Percentiles rank a stretch among this genome's conserved stretches.
Evolutionary conservation across 2,888 invertebrate genomes (phyloP).

Genomic region (Alcis repandata): DNA sequence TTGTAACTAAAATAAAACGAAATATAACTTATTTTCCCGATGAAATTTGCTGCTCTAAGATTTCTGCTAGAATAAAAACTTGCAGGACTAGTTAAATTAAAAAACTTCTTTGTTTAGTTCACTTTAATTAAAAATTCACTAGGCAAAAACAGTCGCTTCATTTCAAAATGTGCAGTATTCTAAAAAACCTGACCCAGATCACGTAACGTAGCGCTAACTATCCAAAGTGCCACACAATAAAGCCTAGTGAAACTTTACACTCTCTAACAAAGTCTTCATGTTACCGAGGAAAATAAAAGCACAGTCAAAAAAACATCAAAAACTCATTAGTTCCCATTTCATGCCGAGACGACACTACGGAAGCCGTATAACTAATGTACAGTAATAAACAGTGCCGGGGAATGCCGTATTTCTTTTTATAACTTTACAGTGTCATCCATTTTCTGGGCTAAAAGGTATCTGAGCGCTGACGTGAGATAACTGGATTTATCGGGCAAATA

Average conservation of each 20-base stretch:
- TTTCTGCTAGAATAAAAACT: too few relatives aligned
- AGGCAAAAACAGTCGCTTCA: neutral
- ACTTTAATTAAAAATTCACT: too few relatives aligned
- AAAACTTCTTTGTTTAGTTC: too few relatives aligned
- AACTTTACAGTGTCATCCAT: constrained; percentile 80
- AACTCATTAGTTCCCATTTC: constrained; percentile 87
- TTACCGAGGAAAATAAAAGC: constrained; percentile 81
- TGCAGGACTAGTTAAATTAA: too few relatives aligned
- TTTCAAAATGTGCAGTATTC: neutral
- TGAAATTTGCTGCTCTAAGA: too few relatives aligned
- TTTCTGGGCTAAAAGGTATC: constrained; percentile 82
- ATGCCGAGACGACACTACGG: constrained; percentile 85
- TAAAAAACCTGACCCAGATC: constrained; percentile 33
- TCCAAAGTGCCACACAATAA: constrained; percentile 41
- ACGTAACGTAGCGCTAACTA: constrained; percentile 25
- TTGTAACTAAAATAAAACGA: too few relatives aligned
- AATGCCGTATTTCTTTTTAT: constrained; percentile 86
- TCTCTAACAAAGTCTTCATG: constrained; percentile 69
- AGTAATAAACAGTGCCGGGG: constrained; percentile 80
- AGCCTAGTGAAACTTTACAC: constrained; percentile 59
- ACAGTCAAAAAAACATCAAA: constrained; percentile 87
- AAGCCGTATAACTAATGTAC: constrained; percentile 86
- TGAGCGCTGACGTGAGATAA: constrained; percentile 61
- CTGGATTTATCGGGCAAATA: constrained; percentile 29
- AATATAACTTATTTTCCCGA: too few relatives aligned